Base-by-base conservation (phyloP, 2,888 invertebrate genomes). In the Agrotis segetum region DNA sequence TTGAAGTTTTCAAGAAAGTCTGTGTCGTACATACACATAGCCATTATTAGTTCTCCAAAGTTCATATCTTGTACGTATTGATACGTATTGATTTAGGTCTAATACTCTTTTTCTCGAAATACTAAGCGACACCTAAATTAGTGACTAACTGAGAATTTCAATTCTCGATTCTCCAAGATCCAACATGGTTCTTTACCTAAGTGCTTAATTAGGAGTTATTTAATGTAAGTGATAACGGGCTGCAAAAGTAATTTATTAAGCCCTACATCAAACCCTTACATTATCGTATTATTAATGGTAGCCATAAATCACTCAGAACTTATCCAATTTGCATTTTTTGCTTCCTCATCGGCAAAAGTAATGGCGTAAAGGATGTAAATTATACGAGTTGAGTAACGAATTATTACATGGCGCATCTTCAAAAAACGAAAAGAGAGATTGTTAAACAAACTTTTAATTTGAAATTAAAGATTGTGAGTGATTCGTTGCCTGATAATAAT, bases 291-390 rank as follows among this genome's bases (percentile, higher is more conserved):
- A 63, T 70, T 77, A 78, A 78, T 70, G 64, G n/a, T 47, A 7
- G 5, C 17, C 40, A 62, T 77, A 65, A 82, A 66, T 77, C 65
- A 59, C 40, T 49, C 29, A 11, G 60, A 59, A 55, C 47, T 66
- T 59, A 68, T 56, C 52, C 19, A 44, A 77, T 81, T 77, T 59
- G 62, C 62, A 62, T 55, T 63, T 40, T 67, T 77, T 53, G 62
- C 82, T 62, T 70, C 44, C 29, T 64, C 64, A 50, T 61, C 16
- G 46, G 16, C 11, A 49, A 68, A 68, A 56, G 11, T 40, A 56
- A 52, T 2, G 5, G 11, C 11, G 11, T 21, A 2, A 61, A 9
- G 14, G 17, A 46, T 17, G n/a, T 50, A 21, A 68, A 52, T 53
- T 46, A 24, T 34, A 24, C 14, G 21, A 40, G 6, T 5, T 24